These are phyloP conservation scores for Leptopilina syphax DNA, from an alignment of 2,888 invertebrate species.

Conservation along the genomic window DNA sequence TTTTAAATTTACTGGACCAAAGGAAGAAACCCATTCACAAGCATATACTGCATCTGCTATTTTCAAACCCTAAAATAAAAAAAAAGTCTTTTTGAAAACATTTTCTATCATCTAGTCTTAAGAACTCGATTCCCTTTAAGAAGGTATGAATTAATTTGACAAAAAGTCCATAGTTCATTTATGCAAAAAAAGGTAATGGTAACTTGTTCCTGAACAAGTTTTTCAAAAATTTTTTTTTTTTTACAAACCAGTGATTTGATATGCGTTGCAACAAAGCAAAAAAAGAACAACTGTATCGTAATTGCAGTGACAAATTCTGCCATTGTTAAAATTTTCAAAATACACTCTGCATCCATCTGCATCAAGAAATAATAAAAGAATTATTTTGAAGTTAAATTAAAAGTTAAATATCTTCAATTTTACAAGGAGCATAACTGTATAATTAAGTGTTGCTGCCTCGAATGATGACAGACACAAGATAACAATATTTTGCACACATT, in stretches of 20 bases:
- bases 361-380: too few relatives aligned
- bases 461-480: slow-evolving; percentile 62
- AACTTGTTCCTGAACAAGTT: too few relatives aligned
- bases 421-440: slow-evolving; percentile 53
- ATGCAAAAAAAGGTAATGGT: too few relatives aligned
- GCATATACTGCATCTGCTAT: slow-evolving; percentile 59
- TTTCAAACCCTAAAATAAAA: slow-evolving; percentile 55
- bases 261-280: slow-evolving; percentile 61
- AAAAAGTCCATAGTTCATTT: too few relatives aligned
- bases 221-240: too few relatives aligned
- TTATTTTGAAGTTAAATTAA: too few relatives aligned
- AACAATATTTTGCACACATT: slow-evolving; percentile 60
- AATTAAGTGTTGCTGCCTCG: slow-evolving; percentile 57
- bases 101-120: too few relatives aligned
- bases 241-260: slow-evolving; percentile 57
- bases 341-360: slow-evolving; percentile 46
- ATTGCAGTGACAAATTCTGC: slow-evolving; percentile 59
- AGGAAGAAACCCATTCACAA: slow-evolving; percentile 57
- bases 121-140: too few relatives aligned
- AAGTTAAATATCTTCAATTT: too few relatives aligned
- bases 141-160: too few relatives aligned
- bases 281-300: slow-evolving; percentile 57
- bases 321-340: slow-evolving; percentile 58
- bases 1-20: slow-evolving; percentile 40
- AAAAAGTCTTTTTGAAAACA: too few relatives aligned